Base-by-base conservation (phyloP, 2,888 invertebrate genomes). In the Drosophila fungiperda region DNA sequence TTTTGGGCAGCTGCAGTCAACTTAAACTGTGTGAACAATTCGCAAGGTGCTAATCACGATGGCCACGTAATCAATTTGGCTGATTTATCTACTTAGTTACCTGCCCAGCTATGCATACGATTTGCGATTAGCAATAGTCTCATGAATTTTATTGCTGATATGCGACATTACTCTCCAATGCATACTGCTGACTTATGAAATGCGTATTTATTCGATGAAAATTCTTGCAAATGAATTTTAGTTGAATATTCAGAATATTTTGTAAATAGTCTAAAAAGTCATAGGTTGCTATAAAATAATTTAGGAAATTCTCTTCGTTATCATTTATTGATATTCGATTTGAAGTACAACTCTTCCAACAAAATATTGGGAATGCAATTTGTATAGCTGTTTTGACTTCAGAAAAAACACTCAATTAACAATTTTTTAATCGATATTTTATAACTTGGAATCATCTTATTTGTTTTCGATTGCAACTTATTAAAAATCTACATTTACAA, bases 41-140 rank as follows among this genome's bases (percentile, higher is more conserved):
- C 35, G 80, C 75, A 59, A 86, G 84, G 86, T 85, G 89, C 72
- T 85, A 85, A 89, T 87, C 82, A 84, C 53, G 20, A 57, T 50
- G 68, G 73, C 88, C 83, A 80, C 83, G 83, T 80, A 85, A 85
- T 80, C 78, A 72, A 63, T 69, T 68, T 65, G 49, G 55, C 53
- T 75, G 67, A 78, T 81, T 77, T 76, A 72, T 64, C 74, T 76
- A 74, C 66, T 66, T 70, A 58, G 75, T 68, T 78, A 73, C 62
- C 63, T 76, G 53, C 15, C 53, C 20, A 73, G 55, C 80, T 53
- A 78, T 49, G 80, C 78, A 76, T 76, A 76, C 72, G 62, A 63
- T 70, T 79, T 72, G 53, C 78, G 29, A 68, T 78, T 78, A 72
- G 64, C 68, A 63, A 73, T 48, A 32, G 9, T 38, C 23, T 29